Evolutionary conservation across 2,888 invertebrate species (phyloP).

Genomic region (Drosophila mercatorum): DNA sequence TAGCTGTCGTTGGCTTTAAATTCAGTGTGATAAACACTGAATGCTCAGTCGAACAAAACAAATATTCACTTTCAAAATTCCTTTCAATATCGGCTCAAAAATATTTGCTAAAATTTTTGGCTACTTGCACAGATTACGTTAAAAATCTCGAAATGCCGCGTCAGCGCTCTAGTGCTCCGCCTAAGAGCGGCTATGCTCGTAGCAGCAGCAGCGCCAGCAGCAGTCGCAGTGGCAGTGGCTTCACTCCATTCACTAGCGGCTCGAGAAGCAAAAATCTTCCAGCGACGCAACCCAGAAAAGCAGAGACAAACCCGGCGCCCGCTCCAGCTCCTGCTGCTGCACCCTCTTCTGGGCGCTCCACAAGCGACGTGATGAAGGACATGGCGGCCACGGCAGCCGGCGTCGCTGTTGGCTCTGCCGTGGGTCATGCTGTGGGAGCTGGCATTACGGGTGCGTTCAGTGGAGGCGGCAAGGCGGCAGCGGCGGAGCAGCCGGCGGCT

Average conservation of each 20-base stretch:
- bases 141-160: slow-evolving; percentile 55
- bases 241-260: slow-evolving; percentile 24
- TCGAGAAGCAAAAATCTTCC: slow-evolving; percentile 36
- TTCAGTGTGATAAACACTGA: slow-evolving; percentile 11
- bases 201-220: slow-evolving; percentile 17
- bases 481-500: slow-evolving; percentile 5
- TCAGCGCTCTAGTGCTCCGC: slow-evolving; percentile 47
- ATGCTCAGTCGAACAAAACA: background rate
- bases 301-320: slow-evolving; percentile 43
- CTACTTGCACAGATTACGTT: slow-evolving; percentile 5
- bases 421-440: slow-evolving; percentile 70
- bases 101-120: slow-evolving; percentile 20
- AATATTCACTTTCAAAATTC: slow-evolving; percentile 42
- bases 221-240: slow-evolving; percentile 26
- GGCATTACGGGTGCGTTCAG: slow-evolving; percentile 63
- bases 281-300: slow-evolving; percentile 39
- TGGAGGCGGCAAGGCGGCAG: slow-evolving; percentile 36
- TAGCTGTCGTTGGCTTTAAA: slow-evolving; percentile 28
- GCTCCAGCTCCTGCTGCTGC: slow-evolving; percentile 25
- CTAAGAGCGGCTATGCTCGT: background rate
- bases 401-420: slow-evolving; percentile 70
- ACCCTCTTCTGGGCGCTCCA: slow-evolving; percentile 44
- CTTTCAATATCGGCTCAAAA: slow-evolving; percentile 15
- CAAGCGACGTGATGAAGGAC: slow-evolving; percentile 61
- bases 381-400: slow-evolving; percentile 73